Conservation (phyloP, 2,888 invertebrate genomes). For the Papilio gigon region DNA sequence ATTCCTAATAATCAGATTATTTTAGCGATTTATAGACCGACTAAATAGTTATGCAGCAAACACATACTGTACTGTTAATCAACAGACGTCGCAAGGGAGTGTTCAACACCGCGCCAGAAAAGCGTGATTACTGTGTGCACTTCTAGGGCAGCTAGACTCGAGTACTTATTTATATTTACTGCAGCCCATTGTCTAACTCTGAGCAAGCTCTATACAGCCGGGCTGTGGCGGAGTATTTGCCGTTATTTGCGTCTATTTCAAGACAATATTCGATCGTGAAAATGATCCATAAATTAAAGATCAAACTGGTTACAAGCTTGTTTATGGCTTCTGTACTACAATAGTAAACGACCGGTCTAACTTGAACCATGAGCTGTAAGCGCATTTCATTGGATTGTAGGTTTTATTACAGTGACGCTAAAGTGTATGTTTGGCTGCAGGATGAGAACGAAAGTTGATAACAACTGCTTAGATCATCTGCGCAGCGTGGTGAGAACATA, state of each 20-base stretch:
- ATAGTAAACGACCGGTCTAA: conserved; percentile 7
- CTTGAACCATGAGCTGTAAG: not conserved
- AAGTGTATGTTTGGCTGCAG: conserved; percentile 1
- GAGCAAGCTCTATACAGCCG: not conserved
- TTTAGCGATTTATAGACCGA: not conserved
- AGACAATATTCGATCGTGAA: conserved; percentile 23
- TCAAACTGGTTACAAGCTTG: conserved; percentile 27
- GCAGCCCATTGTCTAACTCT: not conserved
- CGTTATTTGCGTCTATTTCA: conserved; percentile 20
- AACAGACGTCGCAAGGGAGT: not conserved
- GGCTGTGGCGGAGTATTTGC: conserved; percentile 5
- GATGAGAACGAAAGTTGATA: not conserved
- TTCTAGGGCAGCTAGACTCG: not conserved
- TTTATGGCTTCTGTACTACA: conserved; percentile 28
- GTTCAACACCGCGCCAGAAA: not conserved
- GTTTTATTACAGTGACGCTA: not conserved
- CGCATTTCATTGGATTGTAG: conserved; percentile 1
- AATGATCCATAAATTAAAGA: conserved; percentile 34
- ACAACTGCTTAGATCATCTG: not conserved
- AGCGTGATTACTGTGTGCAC: not conserved
- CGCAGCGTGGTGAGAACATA: conserved; percentile 19
- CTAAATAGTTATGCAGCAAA: too few species aligned
- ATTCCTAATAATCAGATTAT: not conserved
- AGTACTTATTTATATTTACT: not conserved
- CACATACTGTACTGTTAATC: too few species aligned